Evolutionary conservation across 2,888 invertebrate genomes (phyloP), one percentile per base, ranked within the genome.

Genomic region (Acanthosoma haemorrhoidale): DNA sequence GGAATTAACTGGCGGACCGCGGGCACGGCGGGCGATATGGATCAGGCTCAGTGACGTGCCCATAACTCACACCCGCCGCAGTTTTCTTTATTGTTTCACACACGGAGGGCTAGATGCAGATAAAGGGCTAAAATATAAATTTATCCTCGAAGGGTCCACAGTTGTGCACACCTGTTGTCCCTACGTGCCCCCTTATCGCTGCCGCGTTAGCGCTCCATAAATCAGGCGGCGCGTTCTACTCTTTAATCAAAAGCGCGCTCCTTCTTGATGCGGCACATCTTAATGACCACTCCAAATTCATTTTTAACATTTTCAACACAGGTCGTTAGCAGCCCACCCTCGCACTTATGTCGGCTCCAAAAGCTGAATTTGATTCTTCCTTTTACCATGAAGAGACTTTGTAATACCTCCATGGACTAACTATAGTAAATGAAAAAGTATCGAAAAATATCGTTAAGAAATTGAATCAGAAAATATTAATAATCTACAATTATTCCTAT

Each of bases 41-140:
- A 51, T 51, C 51, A 25, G n/a, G 21, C 51, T 51, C 51, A 21
- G 25, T 51, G 51, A 51, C 51, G 51, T 51, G 51, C 25, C 51
- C 29, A 51, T 61, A 61, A 34, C 36, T 61, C 61, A 61, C 61
- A 61, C 61, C 21, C 51, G 51, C 34, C 36, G 32, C 36, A 34
- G 34, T 34, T 32, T 31, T 36, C 61, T 61, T 61, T 61, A 61
- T 61, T 34, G 61, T 61, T 61, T 61, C 61, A 61, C 61, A 61
- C 61, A 61, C 61, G 61, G 34, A 18, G 61, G 34, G 61, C 13
- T 21, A 36, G 15, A 18, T 61, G 21, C 21, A 21, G 61, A 61
- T 61, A 61, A 61, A 61, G 34, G 51, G 51, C 51, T 51, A 21
- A 51, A 61, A 61, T 61, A 61, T 61, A 61, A 61, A 61, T 61